These are phyloP conservation scores for Eupithecia tripunctaria DNA, from an alignment of 2,888 invertebrate species.

Conservation along the genomic window DNA sequence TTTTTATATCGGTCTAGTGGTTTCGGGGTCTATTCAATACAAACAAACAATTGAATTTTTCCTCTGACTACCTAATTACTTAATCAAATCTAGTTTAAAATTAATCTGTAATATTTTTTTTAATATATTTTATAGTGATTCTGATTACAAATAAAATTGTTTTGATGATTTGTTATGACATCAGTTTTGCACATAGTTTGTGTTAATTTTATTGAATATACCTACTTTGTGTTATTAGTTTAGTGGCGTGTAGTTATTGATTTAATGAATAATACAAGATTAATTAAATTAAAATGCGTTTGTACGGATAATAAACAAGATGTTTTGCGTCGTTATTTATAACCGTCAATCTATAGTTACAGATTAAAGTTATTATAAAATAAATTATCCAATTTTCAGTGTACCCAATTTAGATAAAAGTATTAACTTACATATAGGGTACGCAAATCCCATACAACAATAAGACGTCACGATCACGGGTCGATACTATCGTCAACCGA, in stretches of 20 bases:
- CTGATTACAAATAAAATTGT: neutral
- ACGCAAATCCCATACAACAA: too few relatives aligned
- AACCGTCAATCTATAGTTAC: neutral
- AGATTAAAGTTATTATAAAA: neutral
- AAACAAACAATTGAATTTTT: too few relatives aligned
- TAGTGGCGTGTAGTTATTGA: neutral
- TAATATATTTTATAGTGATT: neutral
- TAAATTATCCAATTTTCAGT: too few relatives aligned
- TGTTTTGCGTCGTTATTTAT: too few relatives aligned
- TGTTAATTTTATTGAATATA: neutral
- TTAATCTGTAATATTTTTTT: neutral
- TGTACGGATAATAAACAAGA: neutral
- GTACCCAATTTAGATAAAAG: too few relatives aligned
- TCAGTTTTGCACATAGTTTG: neutral
- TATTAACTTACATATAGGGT: too few relatives aligned
- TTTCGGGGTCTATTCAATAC: too few relatives aligned
- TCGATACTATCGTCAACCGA: too few relatives aligned
- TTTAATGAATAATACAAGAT: neutral
- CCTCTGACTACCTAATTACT: too few relatives aligned
- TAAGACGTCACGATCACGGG: too few relatives aligned
- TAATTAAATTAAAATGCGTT: neutral
- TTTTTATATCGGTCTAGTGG: too few relatives aligned
- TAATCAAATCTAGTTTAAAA: too few relatives aligned
- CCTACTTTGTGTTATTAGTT: neutral
- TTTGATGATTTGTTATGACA: neutral